Evolutionary conservation across 30 jellyfish, hydroid and myxozoan genomes (phyloP), one percentile per base, ranked within the genome.

Genomic region (Turritopsis rubra): DNA sequence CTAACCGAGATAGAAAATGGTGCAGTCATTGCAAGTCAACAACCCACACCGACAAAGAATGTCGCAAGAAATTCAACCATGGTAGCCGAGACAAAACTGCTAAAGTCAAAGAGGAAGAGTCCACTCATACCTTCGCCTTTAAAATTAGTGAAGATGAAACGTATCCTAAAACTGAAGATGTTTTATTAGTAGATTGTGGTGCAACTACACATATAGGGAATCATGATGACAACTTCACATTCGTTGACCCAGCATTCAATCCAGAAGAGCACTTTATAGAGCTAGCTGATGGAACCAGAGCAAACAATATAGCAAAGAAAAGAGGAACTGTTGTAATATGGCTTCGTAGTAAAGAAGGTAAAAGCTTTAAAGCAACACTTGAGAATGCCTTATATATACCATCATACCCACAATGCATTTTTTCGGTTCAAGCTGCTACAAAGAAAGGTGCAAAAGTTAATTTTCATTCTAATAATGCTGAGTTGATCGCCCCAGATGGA

Each of bases 391-490:
- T 89, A 21, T 90, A 81, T 73, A 70, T 83, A 74, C 90, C 90
- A 21, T 18, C 90, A 29, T 83, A 76, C 84, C 90, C 90, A 41
- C 90, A 83, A 77, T 83, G 90, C 21, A 83, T 74, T 41, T 79
- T 85, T 60, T 85, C 92, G 7, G 92, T 85, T 25, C 92, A 85
- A 79, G 92, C 92, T 7, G 93, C 92, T 16, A 80, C 92, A 17
- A 21, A 29, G 86, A 79, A 85, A 54, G 94, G 92, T 29, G 93
- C 87, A 9, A 81, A 20, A 18, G 23, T 81, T 21, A 79, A 79
- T 52, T 85, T 85, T 80, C 16, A 27, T 79, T 22, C 1, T 16
- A 22, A 85, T 65, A 20, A 26, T 79, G 94, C 92, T 18, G 88
- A 85, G 1, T 28, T 85, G 8, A 76, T 73, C 60, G 72, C 92